Percentiles rank a stretch among this genome's conserved stretches.
phyloP scores from a whole-genome alignment of 2,113 vertebrate species.

The Orycteropus afer region DNA sequence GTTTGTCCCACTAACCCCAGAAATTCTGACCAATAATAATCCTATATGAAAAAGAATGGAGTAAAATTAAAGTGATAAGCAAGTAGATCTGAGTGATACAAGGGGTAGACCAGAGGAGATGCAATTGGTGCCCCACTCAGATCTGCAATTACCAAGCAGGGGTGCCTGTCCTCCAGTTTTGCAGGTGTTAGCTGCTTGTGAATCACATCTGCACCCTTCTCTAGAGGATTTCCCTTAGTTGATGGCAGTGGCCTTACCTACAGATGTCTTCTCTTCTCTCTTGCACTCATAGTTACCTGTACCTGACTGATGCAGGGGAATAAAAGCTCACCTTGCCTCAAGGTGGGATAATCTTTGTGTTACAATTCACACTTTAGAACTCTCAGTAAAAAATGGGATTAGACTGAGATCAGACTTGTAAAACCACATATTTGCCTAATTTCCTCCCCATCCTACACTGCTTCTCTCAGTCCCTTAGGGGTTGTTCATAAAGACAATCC shows the following conservation, averaged over 20 bases:
- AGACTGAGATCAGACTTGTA: background rate
- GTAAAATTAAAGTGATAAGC: background rate
- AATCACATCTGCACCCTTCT: background rate
- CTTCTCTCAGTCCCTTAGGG: background rate
- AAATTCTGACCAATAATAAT: background rate
- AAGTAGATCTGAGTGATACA: too few species aligned
- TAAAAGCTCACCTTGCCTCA: background rate
- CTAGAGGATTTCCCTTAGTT: background rate
- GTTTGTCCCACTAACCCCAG: background rate
- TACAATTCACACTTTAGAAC: background rate
- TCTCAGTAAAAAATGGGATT: background rate
- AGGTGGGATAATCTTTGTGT: background rate
- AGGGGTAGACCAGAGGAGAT: background rate
- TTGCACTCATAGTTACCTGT: background rate
- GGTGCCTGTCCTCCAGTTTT: background rate
- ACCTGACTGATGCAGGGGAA: background rate
- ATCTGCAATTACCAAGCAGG: background rate
- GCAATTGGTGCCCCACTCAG: background rate
- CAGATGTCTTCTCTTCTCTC: background rate
- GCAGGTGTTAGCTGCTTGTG: background rate
- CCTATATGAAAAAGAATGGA: background rate
- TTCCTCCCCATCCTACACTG: background rate
- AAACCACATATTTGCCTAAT: background rate
- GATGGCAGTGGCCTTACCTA: background rate
- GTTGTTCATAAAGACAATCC: background rate